Evolutionary conservation across 2,797 vertebrate species (phyloP), one percentile per base, ranked within the genome.

Genomic region (Channa striata): DNA sequence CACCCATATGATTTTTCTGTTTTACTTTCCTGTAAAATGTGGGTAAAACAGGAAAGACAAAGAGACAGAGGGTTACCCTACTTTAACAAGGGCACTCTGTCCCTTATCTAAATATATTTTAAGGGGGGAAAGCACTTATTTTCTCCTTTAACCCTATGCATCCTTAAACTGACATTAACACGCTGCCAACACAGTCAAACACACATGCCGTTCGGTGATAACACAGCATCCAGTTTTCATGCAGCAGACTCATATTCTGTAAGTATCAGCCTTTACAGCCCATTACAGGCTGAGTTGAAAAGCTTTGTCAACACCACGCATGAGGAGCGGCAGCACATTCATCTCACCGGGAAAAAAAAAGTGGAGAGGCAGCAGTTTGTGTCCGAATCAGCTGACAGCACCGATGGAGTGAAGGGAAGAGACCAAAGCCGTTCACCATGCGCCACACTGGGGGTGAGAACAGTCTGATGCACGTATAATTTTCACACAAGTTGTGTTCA

Each of bases 331-430:
- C 72, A 85, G 76, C 77, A 72, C 81, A 86, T 75, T 79, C 71
- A 73, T 82, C 81, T 69, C 67, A 6, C 48, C 40, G 43, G 5
- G 1, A 34, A 49, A 51, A 58, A 59, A 80, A 90, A 90, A 93
- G 88, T 88, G 89, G 83, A 62, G 85, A 84, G 89, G 16, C 77
- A 89, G 90, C 90, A 91, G 64, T 87, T 92, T 87, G 73, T 36
- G 67, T 68, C 60, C 63, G 60, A 85, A 88, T 77, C 87, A 86
- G 87, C 84, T 89, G 89, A 91, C 89, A 82, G 82, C 77, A 74
- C 68, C 59, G 81, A 78, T 10, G 46, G 80, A 74, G 74, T 68
- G 23, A 66, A 64, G 39, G 40, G 57, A 71, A 59, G 43, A 59
- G 50, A 63, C 37, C 33, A 20, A 60, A 71, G 25, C 30, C 46